Percentiles rank a stretch among this genome's conserved stretches.
Conservation (phyloP, 2,888 invertebrate genomes). For the Mimumesa dahlbomi region DNA sequence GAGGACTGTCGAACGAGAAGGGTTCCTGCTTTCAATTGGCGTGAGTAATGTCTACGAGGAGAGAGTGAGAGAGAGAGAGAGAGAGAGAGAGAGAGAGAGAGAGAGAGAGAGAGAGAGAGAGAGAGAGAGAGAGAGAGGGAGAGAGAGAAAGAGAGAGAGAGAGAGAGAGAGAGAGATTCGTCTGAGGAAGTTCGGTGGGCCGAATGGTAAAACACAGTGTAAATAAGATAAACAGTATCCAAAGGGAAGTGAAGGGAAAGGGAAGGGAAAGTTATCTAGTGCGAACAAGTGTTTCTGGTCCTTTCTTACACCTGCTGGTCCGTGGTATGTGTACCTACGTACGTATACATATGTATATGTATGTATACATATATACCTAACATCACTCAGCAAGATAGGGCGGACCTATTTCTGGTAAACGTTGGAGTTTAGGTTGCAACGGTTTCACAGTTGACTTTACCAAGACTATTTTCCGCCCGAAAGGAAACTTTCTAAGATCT, state of each 20-base stretch:
- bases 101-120: too few species aligned
- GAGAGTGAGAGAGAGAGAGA: too few species aligned
- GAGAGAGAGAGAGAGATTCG: too few species aligned
- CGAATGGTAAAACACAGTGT: constrained; percentile 32
- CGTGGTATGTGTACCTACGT: not conserved
- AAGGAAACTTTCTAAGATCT: constrained; percentile 44
- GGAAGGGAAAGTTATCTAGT: constrained; percentile 36
- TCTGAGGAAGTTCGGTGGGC: constrained; percentile 23
- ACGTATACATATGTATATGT: not conserved
- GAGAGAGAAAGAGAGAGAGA: too few species aligned
- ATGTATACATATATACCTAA: constrained; percentile 1
- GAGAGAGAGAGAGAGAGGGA: too few species aligned
- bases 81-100: too few species aligned
- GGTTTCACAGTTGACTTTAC: constrained; percentile 37
- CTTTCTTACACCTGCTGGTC: constrained; percentile 22
- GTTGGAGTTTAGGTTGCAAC: constrained; percentile 34
- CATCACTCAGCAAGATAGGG: constrained; percentile 27
- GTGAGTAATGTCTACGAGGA: not conserved
- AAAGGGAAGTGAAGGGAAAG: too few species aligned
- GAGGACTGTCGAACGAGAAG: not conserved
- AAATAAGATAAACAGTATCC: constrained; percentile 33
- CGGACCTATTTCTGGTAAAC: constrained; percentile 48
- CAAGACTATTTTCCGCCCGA: constrained; percentile 26
- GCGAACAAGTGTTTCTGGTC: constrained; percentile 42
- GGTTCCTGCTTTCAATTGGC: constrained; percentile 2